Evolutionary conservation across 2,888 invertebrate species (phyloP).

Genomic region (Eupithecia exiguata): DNA sequence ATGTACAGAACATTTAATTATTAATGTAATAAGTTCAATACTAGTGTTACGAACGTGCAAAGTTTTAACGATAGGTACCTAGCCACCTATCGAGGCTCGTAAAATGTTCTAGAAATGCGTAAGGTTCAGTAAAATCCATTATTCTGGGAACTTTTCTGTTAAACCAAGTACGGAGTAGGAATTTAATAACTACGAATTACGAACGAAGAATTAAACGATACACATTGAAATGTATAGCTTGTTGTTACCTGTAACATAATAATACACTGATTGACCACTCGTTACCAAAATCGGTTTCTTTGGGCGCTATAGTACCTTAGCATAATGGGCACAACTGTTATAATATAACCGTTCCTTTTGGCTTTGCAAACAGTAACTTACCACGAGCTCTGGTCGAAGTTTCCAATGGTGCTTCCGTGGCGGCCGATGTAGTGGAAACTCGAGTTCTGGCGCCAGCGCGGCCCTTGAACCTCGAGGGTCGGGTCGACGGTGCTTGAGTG

Average conservation of each 20-base stretch:
- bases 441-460: slow-evolving; percentile 75
- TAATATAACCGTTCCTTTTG: neutral
- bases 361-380: slow-evolving; percentile 51
- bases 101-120: too few relatives aligned
- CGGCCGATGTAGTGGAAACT: slow-evolving; percentile 71
- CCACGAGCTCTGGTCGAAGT: slow-evolving; percentile 79
- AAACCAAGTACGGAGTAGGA: neutral
- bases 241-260: neutral
- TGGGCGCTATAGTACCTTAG: neutral
- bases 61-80: too few relatives aligned
- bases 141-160: neutral
- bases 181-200: neutral
- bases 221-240: too few relatives aligned
- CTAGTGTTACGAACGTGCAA: too few relatives aligned
- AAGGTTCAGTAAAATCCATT: too few relatives aligned
- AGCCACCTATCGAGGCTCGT: too few relatives aligned
- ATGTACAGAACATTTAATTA: too few relatives aligned
- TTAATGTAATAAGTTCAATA: too few relatives aligned
- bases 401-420: slow-evolving; percentile 75
- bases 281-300: neutral
- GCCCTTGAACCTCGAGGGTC: slow-evolving; percentile 75
- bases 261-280: neutral
- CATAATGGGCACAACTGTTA: neutral
- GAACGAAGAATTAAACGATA: too few relatives aligned
- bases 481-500: slow-evolving; percentile 70